A percentile compares a stretch with the other conserved stretches of the same genome.
phyloP scores from a whole-genome alignment of 64 coral and sea anemone genomes.

The Hydrozoanthus tunicans region DNA sequence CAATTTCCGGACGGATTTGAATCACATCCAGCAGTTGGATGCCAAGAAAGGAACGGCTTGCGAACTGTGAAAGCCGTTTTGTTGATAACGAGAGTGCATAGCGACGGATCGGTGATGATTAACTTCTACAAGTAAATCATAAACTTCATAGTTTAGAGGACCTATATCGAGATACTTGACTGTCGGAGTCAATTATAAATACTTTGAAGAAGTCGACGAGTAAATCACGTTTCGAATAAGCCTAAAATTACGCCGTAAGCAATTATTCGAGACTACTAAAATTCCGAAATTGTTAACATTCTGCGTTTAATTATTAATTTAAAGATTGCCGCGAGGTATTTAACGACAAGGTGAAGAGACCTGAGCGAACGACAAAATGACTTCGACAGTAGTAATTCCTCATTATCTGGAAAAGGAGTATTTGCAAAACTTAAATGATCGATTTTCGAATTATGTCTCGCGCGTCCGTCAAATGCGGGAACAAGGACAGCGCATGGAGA shows the following conservation, averaged over 20 bases:
- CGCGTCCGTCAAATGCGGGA: conserved; percentile 98
- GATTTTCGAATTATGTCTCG: conserved; percentile 93
- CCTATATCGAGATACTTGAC: not conserved
- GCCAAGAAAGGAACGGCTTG: not conserved
- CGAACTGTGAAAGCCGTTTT: not conserved
- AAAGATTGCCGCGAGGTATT: conserved; percentile 46
- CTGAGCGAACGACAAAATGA: not conserved
- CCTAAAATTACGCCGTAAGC: conserved; percentile 18
- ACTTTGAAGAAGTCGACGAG: not conserved
- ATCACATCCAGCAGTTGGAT: not conserved
- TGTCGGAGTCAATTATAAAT: not conserved
- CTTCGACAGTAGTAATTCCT: conserved; percentile 67
- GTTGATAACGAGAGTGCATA: conserved; percentile 10
- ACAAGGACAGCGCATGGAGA: conserved; percentile 91
- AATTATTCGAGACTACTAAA: not conserved
- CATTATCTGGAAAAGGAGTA: conserved; percentile 90
- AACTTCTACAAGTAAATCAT: conserved; percentile 29
- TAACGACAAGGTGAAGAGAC: conserved; percentile 21
- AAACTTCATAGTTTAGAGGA: not conserved
- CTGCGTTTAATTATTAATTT: conserved; percentile 66
- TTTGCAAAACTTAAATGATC: conserved; percentile 92
- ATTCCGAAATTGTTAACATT: conserved; percentile 69
- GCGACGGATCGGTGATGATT: conserved; percentile 47
- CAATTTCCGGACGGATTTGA: not conserved
- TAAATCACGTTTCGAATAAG: not conserved